Evolutionary conservation across 2,797 vertebrate species (phyloP).

Genomic region (Steatocranus sp.): DNA sequence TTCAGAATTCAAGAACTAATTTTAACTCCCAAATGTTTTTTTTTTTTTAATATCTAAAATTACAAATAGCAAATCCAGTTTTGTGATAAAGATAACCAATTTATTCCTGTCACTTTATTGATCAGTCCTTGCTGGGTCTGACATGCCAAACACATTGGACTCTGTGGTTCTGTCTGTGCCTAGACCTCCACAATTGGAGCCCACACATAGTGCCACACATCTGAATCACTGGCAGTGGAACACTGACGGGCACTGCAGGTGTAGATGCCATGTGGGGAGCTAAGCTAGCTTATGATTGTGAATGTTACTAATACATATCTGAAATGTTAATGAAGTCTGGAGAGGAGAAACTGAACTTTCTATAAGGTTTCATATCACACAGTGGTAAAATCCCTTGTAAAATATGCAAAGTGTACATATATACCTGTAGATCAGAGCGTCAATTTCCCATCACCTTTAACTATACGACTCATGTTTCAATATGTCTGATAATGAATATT

Average conservation of each 20-base stretch:
- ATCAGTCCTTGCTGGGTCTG: neutral
- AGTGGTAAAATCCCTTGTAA: conserved; percentile 28
- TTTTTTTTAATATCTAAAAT: rapidly evolving
- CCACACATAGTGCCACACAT: neutral
- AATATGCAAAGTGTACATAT: conserved; percentile 70
- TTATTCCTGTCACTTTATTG: conserved; percentile 10
- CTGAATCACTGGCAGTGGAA: neutral
- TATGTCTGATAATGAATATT: conserved; percentile 34
- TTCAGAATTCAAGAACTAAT: neutral
- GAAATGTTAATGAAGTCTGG: neutral
- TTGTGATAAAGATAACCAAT: neutral
- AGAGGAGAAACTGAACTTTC: conserved; percentile 1
- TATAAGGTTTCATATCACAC: neutral
- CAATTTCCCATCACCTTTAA: conserved; percentile 29
- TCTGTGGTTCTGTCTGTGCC: conserved; percentile 1
- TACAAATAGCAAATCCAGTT: neutral
- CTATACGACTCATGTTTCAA: conserved; percentile 20
- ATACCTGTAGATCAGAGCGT: conserved; percentile 29
- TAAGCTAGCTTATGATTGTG: conserved; percentile 31
- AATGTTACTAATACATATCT: neutral
- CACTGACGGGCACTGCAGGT: neutral
- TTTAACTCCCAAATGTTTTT: neutral
- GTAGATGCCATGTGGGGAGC: conserved; percentile 3
- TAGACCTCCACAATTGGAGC: neutral
- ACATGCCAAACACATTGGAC: conserved; percentile 5